phyloP scores from a whole-genome alignment of 2,888 invertebrate genomes.

The Eupithecia centaureata region DNA sequence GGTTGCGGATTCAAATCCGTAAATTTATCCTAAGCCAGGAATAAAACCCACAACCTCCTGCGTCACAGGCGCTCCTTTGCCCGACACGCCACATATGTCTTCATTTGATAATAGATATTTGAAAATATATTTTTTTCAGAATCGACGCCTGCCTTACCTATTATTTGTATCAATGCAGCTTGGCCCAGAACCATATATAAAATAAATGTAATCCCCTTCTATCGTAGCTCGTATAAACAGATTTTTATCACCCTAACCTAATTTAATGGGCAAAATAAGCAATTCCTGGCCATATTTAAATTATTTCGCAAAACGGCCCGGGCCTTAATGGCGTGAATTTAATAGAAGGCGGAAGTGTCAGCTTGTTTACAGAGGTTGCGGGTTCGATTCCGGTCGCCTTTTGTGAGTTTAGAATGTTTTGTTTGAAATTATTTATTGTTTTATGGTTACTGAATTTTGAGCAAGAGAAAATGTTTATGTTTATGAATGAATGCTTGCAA shows the following conservation, averaged over 20 bases:
- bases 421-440: constrained; percentile 12
- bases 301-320: constrained; percentile 22
- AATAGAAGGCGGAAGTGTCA: constrained; percentile 23
- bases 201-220: not conserved
- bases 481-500: not conserved
- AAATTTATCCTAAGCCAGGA: too few relatives aligned
- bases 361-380: constrained; percentile 20
- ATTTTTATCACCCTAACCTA: constrained; percentile 29
- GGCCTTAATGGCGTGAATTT: constrained; percentile 10
- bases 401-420: constrained; percentile 9
- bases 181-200: not conserved
- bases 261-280: constrained; percentile 26
- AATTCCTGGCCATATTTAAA: constrained; percentile 33
- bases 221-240: constrained; percentile 4
- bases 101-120: too few relatives aligned
- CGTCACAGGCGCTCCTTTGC: too few relatives aligned
- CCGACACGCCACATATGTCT: too few relatives aligned
- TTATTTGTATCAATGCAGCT: not conserved
- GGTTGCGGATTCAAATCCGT: too few relatives aligned
- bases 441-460: not conserved
- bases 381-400: constrained; percentile 25
- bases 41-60: too few relatives aligned
- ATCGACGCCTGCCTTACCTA: not conserved
- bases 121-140: too few relatives aligned
- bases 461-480: not conserved